Conservation (phyloP, 2,113 vertebrate species). For the Cygnus buccinator region DNA sequence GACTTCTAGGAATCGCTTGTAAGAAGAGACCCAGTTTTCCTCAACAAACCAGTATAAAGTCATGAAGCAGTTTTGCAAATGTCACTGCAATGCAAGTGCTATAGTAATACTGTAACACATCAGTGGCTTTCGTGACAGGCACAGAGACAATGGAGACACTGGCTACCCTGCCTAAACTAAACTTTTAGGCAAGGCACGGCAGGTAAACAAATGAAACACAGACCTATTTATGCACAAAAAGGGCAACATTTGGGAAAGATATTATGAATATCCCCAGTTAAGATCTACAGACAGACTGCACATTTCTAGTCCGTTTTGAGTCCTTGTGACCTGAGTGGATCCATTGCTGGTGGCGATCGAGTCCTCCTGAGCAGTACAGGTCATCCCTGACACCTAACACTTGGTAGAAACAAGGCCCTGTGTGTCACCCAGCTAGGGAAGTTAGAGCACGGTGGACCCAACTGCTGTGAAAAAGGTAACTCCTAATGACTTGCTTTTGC, state of each 20-base stretch:
- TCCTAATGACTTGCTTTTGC: not conserved
- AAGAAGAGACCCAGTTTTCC: not conserved
- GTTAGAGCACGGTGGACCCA: not conserved
- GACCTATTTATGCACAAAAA: accelerated
- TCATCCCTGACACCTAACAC: not conserved
- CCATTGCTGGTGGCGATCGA: not conserved
- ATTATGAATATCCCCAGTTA: no score
- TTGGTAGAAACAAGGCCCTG: not conserved
- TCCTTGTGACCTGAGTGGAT: no score
- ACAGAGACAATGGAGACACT: not conserved
- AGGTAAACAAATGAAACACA: not conserved
- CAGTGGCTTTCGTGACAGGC: not conserved
- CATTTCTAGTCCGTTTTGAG: not conserved
- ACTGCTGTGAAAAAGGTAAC: not conserved
- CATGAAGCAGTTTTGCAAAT: not conserved
- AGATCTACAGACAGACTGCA: not conserved
- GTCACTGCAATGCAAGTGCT: not conserved
- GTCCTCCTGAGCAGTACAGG: not conserved
- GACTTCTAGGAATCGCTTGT: not conserved
- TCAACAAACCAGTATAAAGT: accelerated
- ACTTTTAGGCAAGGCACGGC: no score
- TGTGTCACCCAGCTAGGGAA: not conserved
- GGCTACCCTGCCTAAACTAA: not conserved
- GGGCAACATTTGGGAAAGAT: not conserved
- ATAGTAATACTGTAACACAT: not conserved